Evolutionary conservation across 1,140 invertebrate species (phyloP).

Genomic region (Nebria ingens): DNA sequence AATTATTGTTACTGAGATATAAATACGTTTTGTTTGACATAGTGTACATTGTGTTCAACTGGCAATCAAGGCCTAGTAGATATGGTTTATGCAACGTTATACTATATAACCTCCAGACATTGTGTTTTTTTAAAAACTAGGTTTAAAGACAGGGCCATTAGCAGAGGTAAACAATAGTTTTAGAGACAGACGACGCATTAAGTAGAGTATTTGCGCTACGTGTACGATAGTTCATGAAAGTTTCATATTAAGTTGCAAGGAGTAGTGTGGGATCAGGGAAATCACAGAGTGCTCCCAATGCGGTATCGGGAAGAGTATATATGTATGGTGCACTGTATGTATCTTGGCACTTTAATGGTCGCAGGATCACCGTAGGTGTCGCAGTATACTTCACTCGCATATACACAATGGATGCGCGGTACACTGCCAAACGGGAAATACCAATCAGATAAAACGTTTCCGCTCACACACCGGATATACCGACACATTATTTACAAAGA

Average conservation of each 20-base stretch:
- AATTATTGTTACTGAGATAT: too few species aligned
- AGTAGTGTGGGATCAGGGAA: conserved; percentile 4
- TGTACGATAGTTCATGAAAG: conserved; percentile 1
- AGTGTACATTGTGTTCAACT: too few species aligned
- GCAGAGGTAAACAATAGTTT: too few species aligned
- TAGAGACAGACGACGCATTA: neutral
- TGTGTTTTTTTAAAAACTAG: neutral
- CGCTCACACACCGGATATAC: neutral
- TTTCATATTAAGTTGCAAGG: neutral
- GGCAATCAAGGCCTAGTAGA: too few species aligned
- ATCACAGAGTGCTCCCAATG: neutral
- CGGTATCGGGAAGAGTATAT: neutral
- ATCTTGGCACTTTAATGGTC: neutral
- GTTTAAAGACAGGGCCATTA: too few species aligned
- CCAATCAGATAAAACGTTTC: conserved; percentile 9
- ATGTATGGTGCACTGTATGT: neutral
- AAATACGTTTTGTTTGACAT: too few species aligned
- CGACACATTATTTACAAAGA: neutral
- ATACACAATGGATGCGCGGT: conserved; percentile 3
- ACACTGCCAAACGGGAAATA: neutral
- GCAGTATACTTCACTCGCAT: too few species aligned
- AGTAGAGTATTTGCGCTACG: neutral
- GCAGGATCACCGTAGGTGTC: conserved; percentile 1
- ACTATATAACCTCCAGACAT: too few species aligned
- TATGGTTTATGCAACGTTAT: too few species aligned